These are phyloP conservation scores for Hydriomena furcata DNA, from an alignment of 2,888 invertebrate genomes.

Conservation along the genomic window DNA sequence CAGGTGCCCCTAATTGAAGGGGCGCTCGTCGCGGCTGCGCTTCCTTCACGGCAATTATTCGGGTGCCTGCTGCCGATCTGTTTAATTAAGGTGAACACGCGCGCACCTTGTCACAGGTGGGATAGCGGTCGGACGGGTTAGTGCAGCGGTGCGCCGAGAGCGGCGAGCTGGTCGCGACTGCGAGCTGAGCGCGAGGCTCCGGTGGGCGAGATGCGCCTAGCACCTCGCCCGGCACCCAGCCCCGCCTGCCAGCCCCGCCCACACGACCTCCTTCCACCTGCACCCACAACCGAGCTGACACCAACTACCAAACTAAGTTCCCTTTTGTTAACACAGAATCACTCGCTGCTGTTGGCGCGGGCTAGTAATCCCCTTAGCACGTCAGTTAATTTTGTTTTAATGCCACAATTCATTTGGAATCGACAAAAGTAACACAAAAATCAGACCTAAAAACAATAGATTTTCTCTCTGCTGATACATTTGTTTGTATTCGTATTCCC, in stretches of 20 bases:
- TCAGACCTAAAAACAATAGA: too few relatives aligned
- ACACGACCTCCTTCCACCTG: constrained; percentile 55
- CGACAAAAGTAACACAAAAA: too few relatives aligned
- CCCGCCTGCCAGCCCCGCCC: constrained; percentile 73
- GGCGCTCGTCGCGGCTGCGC: constrained; percentile 64
- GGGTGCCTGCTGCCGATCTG: constrained; percentile 65
- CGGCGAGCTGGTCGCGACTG: constrained; percentile 73
- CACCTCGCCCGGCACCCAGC: constrained; percentile 71
- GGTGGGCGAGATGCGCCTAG: constrained; percentile 66
- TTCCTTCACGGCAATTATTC: constrained; percentile 79
- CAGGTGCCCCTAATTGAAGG: constrained; percentile 78
- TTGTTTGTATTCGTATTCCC: constrained; percentile 3
- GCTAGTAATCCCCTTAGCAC: too few relatives aligned
- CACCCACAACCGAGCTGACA: constrained; percentile 53
- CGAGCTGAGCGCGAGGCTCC: constrained; percentile 51
- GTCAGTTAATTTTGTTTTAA: too few relatives aligned
- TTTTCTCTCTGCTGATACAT: too few relatives aligned
- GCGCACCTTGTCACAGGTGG: constrained; percentile 66
- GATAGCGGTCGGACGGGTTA: constrained; percentile 34
- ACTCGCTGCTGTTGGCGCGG: not conserved
- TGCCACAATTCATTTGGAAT: too few relatives aligned
- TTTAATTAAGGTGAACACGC: constrained; percentile 59
- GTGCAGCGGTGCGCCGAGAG: constrained; percentile 54
- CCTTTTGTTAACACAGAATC: constrained; percentile 12
- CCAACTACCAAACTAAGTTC: constrained; percentile 19